A percentile compares a stretch with the other conserved stretches of the same genome.
Conservation (phyloP, 2,888 invertebrate species). For the Megamerina dolium region DNA sequence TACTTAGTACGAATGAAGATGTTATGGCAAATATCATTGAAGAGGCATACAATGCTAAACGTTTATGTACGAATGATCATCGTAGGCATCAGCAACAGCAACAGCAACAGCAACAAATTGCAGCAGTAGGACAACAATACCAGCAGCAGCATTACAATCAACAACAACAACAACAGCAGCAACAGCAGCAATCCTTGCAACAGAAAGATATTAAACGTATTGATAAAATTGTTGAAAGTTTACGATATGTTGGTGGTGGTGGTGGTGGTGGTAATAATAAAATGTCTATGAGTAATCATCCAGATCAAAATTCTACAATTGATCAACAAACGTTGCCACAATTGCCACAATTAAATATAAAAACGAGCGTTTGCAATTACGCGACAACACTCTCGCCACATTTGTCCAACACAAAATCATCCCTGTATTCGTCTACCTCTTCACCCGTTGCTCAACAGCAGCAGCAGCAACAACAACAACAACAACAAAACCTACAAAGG, state of each 20-base stretch:
- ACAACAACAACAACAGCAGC: conserved; percentile 13
- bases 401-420: conserved; percentile 8
- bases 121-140: conserved; percentile 9
- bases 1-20: conserved; percentile 1
- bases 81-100: conserved; percentile 4
- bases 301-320: background rate
- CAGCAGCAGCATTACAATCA: conserved; percentile 17
- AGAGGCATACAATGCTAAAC: conserved; percentile 30
- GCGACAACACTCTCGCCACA: conserved; percentile 9
- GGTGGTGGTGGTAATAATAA: too few relatives aligned
- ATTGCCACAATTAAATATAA: conserved; percentile 21
- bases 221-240: conserved; percentile 49
- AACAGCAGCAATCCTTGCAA: conserved; percentile 20
- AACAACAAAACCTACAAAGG: conserved; percentile 5
- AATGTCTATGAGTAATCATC: conserved; percentile 9
- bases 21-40: conserved; percentile 9
- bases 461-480: conserved; percentile 11
- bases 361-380: conserved; percentile 9
- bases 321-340: conserved; percentile 27
- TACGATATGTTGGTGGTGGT: too few relatives aligned
- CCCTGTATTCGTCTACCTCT: conserved; percentile 9
- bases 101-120: conserved; percentile 10
- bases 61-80: conserved; percentile 30
- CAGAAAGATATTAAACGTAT: conserved; percentile 47
- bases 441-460: conserved; percentile 6